A percentile compares a stretch with the other conserved stretches of the same genome.
phyloP scores from a whole-genome alignment of 2,888 invertebrate species.

The Rotaria sp. region DNA sequence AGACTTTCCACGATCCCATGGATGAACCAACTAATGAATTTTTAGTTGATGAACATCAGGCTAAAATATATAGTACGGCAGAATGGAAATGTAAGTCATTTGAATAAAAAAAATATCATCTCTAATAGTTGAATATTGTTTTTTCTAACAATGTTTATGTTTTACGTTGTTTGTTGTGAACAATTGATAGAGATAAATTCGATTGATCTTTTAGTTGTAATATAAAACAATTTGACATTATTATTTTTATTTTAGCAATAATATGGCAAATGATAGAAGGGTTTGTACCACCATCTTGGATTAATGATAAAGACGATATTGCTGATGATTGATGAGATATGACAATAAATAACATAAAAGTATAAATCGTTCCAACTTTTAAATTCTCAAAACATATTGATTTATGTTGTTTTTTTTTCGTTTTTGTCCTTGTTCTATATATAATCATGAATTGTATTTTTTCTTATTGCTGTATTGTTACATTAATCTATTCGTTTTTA shows the following conservation, averaged over 20 bases:
- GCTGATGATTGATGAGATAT: neutral
- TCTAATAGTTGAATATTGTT: no score
- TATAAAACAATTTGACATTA: neutral
- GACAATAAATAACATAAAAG: no score
- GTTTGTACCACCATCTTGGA: neutral
- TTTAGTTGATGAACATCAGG: neutral
- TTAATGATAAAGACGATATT: neutral
- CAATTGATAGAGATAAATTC: no score
- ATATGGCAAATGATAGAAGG: slow-evolving; percentile 7
- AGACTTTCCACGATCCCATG: neutral
- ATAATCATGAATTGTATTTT: no score
- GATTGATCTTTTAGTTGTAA: no score
- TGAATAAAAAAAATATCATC: neutral
- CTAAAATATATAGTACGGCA: neutral
- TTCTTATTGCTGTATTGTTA: no score
- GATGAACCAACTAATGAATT: neutral
- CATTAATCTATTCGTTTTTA: no score
- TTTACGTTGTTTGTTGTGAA: no score
- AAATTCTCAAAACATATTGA: no score
- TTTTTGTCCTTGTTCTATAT: neutral
- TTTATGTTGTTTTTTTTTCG: neutral
- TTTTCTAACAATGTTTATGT: no score
- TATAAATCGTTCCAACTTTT: no score
- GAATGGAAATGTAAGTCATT: slow-evolving; percentile 8
- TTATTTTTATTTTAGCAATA: neutral